Conservation (phyloP, 2,113 vertebrate species). For the Cottus gobio region DNA sequence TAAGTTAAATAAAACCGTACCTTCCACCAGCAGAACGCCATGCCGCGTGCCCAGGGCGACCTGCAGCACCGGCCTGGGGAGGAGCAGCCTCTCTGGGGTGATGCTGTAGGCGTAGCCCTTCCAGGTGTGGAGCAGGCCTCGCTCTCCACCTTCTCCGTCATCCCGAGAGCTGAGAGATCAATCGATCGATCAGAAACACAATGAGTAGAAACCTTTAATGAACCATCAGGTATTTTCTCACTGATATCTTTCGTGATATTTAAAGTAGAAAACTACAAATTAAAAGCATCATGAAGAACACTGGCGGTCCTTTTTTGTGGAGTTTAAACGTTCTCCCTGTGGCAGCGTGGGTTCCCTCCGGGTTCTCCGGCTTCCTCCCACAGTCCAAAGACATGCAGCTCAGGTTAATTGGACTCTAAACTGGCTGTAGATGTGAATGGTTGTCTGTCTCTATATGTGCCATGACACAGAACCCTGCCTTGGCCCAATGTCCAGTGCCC, state of each 20-base stretch:
- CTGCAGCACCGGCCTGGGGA: constrained; percentile 89
- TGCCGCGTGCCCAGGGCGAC: constrained; percentile 90
- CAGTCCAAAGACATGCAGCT: too few species aligned
- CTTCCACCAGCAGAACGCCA: constrained; percentile 91
- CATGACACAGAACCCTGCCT: too few species aligned
- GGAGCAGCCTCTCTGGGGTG: constrained; percentile 87
- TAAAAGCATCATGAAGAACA: background rate
- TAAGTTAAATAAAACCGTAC: constrained; percentile 70
- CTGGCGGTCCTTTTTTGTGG: too few species aligned
- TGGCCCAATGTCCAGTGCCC: too few species aligned
- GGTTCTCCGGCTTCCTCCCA: too few species aligned
- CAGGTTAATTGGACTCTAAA: too few species aligned
- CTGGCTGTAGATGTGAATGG: too few species aligned
- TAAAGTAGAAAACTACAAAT: background rate
- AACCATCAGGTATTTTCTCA: background rate
- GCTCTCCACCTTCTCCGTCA: constrained; percentile 85
- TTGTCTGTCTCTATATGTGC: too few species aligned
- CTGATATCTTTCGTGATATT: background rate
- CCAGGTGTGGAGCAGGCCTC: constrained; percentile 92
- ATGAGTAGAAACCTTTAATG: background rate
- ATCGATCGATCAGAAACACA: background rate
- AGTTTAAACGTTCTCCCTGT: too few species aligned
- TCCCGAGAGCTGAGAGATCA: constrained; percentile 80
- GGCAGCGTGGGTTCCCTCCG: too few species aligned
- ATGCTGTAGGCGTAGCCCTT: constrained; percentile 89